Percentiles rank a stretch among this genome's conserved stretches.
Evolutionary conservation across 2,888 invertebrate genomes (phyloP).

Genomic region (Torymus tubicola): DNA sequence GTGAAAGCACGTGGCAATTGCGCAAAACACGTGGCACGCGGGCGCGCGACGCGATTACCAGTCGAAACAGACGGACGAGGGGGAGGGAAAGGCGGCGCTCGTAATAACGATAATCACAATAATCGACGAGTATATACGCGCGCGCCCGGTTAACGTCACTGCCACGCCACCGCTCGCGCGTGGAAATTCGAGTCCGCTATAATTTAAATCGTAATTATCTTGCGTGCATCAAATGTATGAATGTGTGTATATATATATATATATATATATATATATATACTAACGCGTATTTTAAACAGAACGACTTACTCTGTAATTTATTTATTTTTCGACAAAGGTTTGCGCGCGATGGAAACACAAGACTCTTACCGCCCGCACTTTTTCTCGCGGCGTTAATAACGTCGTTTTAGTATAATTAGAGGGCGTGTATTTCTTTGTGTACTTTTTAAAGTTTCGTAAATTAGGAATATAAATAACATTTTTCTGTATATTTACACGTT

Average conservation of each 20-base stretch:
- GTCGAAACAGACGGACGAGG: neutral
- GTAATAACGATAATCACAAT: constrained; percentile 58
- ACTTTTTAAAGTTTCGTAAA: too few relatives aligned
- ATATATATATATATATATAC: too few relatives aligned
- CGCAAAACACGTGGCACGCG: constrained; percentile 50
- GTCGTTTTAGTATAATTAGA: too few relatives aligned
- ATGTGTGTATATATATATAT: too few relatives aligned
- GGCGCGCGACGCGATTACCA: constrained; percentile 22
- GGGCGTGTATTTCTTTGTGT: too few relatives aligned
- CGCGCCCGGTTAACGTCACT: constrained; percentile 47
- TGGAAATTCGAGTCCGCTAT: constrained; percentile 48
- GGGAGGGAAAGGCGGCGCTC: neutral
- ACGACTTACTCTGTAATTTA: constrained; percentile 32
- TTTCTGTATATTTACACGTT: too few relatives aligned
- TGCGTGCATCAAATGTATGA: constrained; percentile 12
- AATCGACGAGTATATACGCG: constrained; percentile 33
- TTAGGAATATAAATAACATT: too few relatives aligned
- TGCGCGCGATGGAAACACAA: neutral
- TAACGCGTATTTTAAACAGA: constrained; percentile 11
- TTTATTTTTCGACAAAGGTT: constrained; percentile 26
- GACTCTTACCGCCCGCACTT: too few relatives aligned
- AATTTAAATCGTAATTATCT: constrained; percentile 56
- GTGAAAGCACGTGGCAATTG: constrained; percentile 57
- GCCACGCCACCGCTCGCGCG: constrained; percentile 27
- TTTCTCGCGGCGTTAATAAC: too few relatives aligned